These are phyloP conservation scores for Luperina nickerlii DNA, from an alignment of 2,888 invertebrate species.

Conservation along the genomic window DNA sequence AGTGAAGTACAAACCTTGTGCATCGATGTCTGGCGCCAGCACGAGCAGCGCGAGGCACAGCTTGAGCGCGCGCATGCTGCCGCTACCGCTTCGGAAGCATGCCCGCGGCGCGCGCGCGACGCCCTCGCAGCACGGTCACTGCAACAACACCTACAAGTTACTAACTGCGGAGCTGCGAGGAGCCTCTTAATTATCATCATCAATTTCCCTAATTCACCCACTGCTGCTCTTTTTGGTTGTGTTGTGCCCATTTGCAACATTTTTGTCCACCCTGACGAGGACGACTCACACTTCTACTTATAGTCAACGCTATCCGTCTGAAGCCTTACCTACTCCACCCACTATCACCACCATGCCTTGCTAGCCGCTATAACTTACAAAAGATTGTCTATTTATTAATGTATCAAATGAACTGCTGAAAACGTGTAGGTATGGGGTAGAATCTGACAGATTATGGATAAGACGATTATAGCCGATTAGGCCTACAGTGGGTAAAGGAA, in stretches of 20 bases:
- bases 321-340: background rate
- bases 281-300: background rate
- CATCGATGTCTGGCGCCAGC: slow-evolving; percentile 65
- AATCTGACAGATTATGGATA: background rate
- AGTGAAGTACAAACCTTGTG: slow-evolving; percentile 69
- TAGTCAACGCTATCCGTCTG: background rate
- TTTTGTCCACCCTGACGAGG: background rate
- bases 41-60: slow-evolving; percentile 75
- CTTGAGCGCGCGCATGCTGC: slow-evolving; percentile 79
- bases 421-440: background rate
- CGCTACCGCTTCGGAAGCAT: slow-evolving; percentile 69
- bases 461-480: background rate
- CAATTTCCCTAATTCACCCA: background rate
- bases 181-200: background rate
- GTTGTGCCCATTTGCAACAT: background rate
- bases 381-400: background rate
- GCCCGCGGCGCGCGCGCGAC: slow-evolving; percentile 51
- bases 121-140: slow-evolving; percentile 25
- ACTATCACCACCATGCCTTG: background rate
- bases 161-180: background rate
- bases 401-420: background rate
- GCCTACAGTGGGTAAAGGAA: background rate
- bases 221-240: background rate
- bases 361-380: background rate
- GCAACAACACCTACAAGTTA: slow-evolving; percentile 20